These are phyloP conservation scores for Papilio helenus DNA, from an alignment of 1,140 invertebrate genomes.

Conservation along the genomic window DNA sequence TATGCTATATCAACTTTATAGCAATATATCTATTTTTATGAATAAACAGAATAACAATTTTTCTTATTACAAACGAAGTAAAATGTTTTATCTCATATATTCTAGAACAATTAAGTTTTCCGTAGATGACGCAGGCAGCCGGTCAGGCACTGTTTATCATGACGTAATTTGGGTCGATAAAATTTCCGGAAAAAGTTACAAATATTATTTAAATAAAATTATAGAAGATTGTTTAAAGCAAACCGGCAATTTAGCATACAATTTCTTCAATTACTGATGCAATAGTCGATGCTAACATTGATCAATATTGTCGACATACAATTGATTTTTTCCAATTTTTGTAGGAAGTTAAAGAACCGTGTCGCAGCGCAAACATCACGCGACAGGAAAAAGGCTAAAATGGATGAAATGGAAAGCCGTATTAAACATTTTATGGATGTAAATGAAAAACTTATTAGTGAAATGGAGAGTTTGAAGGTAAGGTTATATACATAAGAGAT, in stretches of 20 bases:
- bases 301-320: background rate
- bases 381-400: slow-evolving; percentile 97
- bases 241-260: background rate
- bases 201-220: background rate
- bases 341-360: slow-evolving; percentile 97
- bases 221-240: background rate
- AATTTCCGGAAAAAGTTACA: background rate
- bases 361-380: slow-evolving; percentile 98
- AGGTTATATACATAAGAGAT: background rate
- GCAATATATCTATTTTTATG: background rate
- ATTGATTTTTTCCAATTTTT: slow-evolving; percentile 49
- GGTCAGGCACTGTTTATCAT: background rate
- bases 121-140: slow-evolving; percentile 17
- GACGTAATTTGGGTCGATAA: background rate
- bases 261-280: background rate
- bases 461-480: slow-evolving; percentile 85
- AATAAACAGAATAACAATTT: too few relatives aligned
- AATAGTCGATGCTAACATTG: background rate
- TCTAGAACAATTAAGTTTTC: slow-evolving; percentile 13
- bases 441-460: slow-evolving; percentile 86
- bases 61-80: background rate
- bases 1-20: background rate
- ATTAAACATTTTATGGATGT: slow-evolving; percentile 86
- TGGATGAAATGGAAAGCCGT: slow-evolving; percentile 93
- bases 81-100: background rate